Evolutionary conservation across 2,113 vertebrate species (phyloP).

Genomic region (western clawed frog (Xenopus tropicalis)): DNA sequence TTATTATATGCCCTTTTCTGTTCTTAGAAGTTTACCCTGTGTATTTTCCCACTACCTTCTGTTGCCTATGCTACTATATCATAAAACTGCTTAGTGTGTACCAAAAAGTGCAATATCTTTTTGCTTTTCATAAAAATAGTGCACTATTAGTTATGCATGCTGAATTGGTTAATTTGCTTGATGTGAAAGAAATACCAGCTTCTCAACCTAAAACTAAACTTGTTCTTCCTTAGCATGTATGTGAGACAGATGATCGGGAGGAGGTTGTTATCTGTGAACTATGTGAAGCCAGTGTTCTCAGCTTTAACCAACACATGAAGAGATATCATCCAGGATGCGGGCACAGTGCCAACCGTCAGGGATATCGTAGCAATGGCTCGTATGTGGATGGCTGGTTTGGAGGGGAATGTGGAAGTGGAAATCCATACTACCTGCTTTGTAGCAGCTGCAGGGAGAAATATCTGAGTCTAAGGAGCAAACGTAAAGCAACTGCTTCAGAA

Average conservation of each 20-base stretch:
- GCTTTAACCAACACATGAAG: constrained; percentile 98
- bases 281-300: constrained; percentile 88
- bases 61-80: no score
- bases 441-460: constrained; percentile 92
- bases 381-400: constrained; percentile 98
- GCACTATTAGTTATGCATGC: no score
- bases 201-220: constrained; percentile 8
- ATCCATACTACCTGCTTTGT: constrained; percentile 92
- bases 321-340: constrained; percentile 93
- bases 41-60: no score
- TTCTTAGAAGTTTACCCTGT: no score
- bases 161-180: no score
- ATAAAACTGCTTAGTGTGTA: no score
- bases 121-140: no score
- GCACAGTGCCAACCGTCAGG: constrained; percentile 92
- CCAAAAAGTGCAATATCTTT: no score
- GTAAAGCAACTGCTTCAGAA: constrained; percentile 78
- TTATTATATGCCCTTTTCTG: no score
- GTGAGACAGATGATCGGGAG: constrained; percentile 91
- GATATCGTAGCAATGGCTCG: constrained; percentile 95
- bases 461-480: constrained; percentile 85
- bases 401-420: constrained; percentile 93
- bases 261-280: constrained; percentile 94
- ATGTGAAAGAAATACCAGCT: no score
- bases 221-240: constrained; percentile 79